These are phyloP conservation scores for Grammomys dolichurus DNA, from an alignment of 2,113 vertebrate genomes.

Conservation along the genomic window DNA sequence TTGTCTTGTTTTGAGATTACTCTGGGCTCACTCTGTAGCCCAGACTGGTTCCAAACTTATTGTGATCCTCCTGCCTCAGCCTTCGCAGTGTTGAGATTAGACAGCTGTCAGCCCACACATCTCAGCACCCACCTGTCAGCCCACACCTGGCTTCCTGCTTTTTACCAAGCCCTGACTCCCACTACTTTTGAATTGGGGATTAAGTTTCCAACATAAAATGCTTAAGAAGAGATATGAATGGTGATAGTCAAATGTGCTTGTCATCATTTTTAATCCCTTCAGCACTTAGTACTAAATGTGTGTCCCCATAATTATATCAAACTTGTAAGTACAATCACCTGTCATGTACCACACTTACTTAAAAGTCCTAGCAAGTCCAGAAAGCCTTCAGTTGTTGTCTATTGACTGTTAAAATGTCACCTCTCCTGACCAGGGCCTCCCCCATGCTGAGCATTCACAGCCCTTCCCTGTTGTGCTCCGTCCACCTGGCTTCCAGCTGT, in stretches of 20 bases:
- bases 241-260: not conserved
- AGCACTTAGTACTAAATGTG: not conserved
- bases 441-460: too few relatives aligned
- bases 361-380: not conserved
- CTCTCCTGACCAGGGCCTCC: not conserved
- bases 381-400: not conserved
- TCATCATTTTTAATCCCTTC: not conserved
- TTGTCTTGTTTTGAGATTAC: not conserved
- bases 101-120: not conserved
- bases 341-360: accelerated
- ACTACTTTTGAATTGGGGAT: not conserved
- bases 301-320: not conserved
- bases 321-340: not conserved
- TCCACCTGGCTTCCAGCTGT: not conserved
- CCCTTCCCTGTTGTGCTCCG: not conserved
- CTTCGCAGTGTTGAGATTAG: not conserved
- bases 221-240: not conserved
- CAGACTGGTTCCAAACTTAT: not conserved
- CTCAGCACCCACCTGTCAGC: too few relatives aligned
- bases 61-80: not conserved
- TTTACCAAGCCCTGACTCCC: not conserved
- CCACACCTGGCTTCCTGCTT: not conserved
- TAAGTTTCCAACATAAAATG: not conserved
- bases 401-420: not conserved
- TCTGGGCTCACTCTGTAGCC: too few relatives aligned